Base-by-base conservation (phyloP, 30 jellyfish, hydroid and myxozoan species). In the Morbakka virulenta region DNA sequence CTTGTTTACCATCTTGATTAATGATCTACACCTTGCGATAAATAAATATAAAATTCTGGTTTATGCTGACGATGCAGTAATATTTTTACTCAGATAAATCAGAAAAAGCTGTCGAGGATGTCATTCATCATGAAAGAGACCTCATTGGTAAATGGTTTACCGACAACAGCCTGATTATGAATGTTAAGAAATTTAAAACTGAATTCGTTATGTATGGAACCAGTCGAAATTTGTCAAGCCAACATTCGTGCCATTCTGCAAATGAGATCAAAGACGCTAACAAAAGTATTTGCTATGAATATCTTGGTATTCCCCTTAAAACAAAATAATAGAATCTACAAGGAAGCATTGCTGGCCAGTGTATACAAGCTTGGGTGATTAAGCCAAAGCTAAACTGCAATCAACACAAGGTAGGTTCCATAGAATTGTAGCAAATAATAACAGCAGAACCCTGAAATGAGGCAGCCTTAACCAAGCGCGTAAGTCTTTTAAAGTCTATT, bases 41-140 rank as follows among this genome's bases (percentile, higher is more conserved):
- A n/a, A n/a, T n/a, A n/a, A n/a, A n/a, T n/a, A 71, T 64, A 28
- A 49, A 30, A 35, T n/a, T 79, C 61, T 27, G n/a, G n/a, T 41
- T 36, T 27, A 32, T 17, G 81, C 88, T 25, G 88, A 80, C 34
- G 93, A 80, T 49, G 70, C 93, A 73, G 93, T 81, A 50, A 51
- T 81, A 11, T n/a, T 81, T 74, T 76, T 74, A 74, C 47, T 74
- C 85, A 76, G 77, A 23, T 76, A 30, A 50, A 76, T n/a, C n/a
- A n/a, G n/a, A n/a, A n/a, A n/a, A n/a, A n/a, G n/a, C n/a, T n/a
- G n/a, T n/a, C n/a, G n/a, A 74, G 31, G 79, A 74, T 74, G 86
- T 74, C 86, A 52, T 28, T 21, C 24, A 64, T 57, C 76, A 64
- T 64, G 63, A 64, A 26, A 57, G 62, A 64, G 62, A 64, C 64